phyloP scores from a whole-genome alignment of 2,888 invertebrate species.

The Hirtodrosophila cameraria region DNA sequence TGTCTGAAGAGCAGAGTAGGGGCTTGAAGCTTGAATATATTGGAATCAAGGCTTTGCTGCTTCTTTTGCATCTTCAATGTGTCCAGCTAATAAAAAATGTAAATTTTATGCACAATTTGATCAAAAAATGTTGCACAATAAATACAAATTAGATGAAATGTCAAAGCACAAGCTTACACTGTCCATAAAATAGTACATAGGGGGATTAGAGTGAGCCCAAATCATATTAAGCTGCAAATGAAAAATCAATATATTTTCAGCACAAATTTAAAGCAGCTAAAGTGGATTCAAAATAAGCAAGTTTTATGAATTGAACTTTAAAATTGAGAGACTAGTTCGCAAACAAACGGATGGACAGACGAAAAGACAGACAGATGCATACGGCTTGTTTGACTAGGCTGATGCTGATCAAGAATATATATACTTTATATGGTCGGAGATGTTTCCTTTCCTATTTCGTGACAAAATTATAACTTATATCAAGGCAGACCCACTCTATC shows the following conservation, averaged over 20 bases:
- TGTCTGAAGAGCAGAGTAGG: too few species aligned
- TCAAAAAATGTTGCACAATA: conserved; percentile 63
- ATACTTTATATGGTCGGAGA: too few species aligned
- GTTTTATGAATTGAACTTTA: too few species aligned
- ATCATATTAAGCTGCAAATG: neutral
- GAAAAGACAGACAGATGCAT: too few species aligned
- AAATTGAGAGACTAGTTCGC: too few species aligned
- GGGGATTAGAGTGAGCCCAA: conserved; percentile 42
- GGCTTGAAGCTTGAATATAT: conserved; percentile 2
- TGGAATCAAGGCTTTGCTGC: neutral
- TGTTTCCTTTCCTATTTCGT: too few species aligned
- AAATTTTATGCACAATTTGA: conserved; percentile 74
- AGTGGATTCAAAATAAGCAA: too few species aligned
- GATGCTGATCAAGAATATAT: too few species aligned
- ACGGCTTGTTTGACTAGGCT: too few species aligned
- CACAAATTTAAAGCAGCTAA: neutral
- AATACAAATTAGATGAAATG: conserved; percentile 76
- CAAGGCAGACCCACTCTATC: too few species aligned
- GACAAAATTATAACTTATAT: too few species aligned
- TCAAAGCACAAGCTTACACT: conserved; percentile 21
- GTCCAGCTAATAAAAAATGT: conserved; percentile 66
- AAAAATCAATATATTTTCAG: neutral
- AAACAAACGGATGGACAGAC: too few species aligned
- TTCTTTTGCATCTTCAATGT: conserved; percentile 11
- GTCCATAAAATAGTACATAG: neutral